Base-by-base conservation (phyloP, 2,888 invertebrate genomes). In the Heteromurus nitidus region DNA sequence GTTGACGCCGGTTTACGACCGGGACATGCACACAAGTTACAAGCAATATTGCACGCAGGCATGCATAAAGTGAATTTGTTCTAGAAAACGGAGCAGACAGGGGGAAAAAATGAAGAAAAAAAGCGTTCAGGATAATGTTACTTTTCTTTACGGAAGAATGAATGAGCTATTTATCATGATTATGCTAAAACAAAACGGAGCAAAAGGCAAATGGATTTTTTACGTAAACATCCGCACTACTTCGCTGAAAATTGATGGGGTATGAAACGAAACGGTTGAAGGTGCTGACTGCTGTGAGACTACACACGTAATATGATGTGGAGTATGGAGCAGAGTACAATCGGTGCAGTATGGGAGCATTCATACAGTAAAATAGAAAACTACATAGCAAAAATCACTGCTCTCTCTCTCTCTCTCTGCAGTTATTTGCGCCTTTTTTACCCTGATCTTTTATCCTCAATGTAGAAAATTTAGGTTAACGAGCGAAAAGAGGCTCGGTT, bases 381-480 rank as follows among this genome's bases (percentile, higher is more conserved):
- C n/a, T n/a, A n/a, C n/a, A n/a, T 64, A 75, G 24, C 55, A 26
- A 73, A 67, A 75, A 75, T 75, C 67, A 44, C 42, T 36, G 44
- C 42, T 42, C 22, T 42, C 11, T n/a, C n/a, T n/a, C n/a, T n/a
- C n/a, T n/a, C n/a, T n/a, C n/a, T n/a, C n/a, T 47, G 20, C 72
- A 60, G 31, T 47, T 69, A 69, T 77, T 76, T 76, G 42, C 67
- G 68, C 70, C 53, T 3, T 64, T 53, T n/a, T 79, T 70, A 70
- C 79, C 70, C 79, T 79, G 79, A 70, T 79, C 79, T 65, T 79
- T 70, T 79, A 77, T 70, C 53, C 70, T 69, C 50, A 30, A 47
- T 77, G 55, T 75, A 31, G 55, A 79, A 79, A 79, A 79, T 79
- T 79, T 79, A 36, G 79, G 79, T 79, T 79, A 79, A 79, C 79